Percentiles rank a stretch among this genome's conserved stretches.
phyloP scores from a whole-genome alignment of 1,140 invertebrate species.

The Drosophila murphyi region DNA sequence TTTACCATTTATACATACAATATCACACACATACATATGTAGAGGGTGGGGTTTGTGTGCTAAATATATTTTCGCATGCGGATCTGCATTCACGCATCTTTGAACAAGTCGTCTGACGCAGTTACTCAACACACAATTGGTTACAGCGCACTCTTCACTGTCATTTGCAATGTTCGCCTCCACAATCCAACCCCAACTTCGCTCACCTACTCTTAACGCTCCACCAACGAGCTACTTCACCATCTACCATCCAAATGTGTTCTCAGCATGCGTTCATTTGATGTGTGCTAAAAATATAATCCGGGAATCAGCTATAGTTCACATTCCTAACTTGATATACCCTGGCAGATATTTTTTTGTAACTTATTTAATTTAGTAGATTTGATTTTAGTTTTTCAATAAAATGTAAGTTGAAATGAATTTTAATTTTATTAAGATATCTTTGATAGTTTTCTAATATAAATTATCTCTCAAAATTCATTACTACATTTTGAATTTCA shows the following conservation, averaged over 20 bases:
- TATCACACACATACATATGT: slow-evolving; percentile 29
- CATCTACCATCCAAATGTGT: slow-evolving; percentile 27
- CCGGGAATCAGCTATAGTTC: neutral
- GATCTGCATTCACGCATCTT: slow-evolving; percentile 49
- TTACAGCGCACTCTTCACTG: slow-evolving; percentile 27
- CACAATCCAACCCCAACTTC: neutral
- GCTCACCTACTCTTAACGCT: neutral
- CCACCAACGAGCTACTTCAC: too few species aligned
- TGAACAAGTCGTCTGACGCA: slow-evolving; percentile 2
- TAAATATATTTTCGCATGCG: slow-evolving; percentile 20
- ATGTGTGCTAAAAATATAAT: slow-evolving; percentile 21
- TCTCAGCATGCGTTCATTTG: slow-evolving; percentile 49
- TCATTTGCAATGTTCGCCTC: slow-evolving; percentile 20
- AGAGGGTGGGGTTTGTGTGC: neutral
- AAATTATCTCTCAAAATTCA: too few species aligned
- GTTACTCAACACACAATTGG: slow-evolving; percentile 12
- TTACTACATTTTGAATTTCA: too few species aligned
- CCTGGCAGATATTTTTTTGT: neutral
- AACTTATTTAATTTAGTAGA: too few species aligned
- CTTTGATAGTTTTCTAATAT: too few species aligned
- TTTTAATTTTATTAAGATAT: too few species aligned
- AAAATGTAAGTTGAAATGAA: too few species aligned
- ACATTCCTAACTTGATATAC: neutral
- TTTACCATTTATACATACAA: slow-evolving; percentile 6
- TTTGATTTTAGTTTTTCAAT: too few species aligned